Base-by-base conservation (phyloP, 2,113 vertebrate genomes). In the Cichladusa arquata region DNA sequence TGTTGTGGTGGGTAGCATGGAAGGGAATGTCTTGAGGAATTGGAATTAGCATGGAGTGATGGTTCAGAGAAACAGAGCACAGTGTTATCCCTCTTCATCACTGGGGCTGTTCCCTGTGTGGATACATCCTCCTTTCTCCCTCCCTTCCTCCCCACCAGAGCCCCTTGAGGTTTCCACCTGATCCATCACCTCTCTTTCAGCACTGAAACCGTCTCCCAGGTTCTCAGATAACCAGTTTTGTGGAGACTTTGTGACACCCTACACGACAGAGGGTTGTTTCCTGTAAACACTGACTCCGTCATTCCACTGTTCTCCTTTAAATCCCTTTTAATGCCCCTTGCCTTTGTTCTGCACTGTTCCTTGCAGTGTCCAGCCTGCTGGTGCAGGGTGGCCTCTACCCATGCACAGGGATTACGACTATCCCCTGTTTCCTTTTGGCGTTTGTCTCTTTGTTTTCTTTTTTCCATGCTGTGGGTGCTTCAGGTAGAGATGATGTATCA, bases 251-350 rank as follows among this genome's bases (percentile, higher is more conserved):
- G 0, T 17, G 14, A 26, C 22, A 10, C 57, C 8, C 40, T 56
- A 19, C 29, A 2, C 0, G 0, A n/a, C 0, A 0, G 24, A 56
- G 48, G 42, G 40, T 16, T 1, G 2, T 57, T 95, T 33, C 34
- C n/a, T 9, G 1, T 67, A 44, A 89, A 79, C 26, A 58, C 1
- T 24, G 38, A 44, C 40, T 64, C 17, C 0, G 0, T 58, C n/a
- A 23, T 40, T 71, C 80, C 44, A 25, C 24, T 69, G 14, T 29
- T 85, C 44, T 61, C 61, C 36, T 94, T 72, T 25, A 60, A 81
- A 67, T 67, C 44, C 51, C 40, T 61, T 40, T 47, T 38, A 42
- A 34, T 78, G 24, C 33, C 71, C 33, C n/a, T 87, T 72, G 66
- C 29, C 58, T 44, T 80, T 88, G 18, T 72, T 92, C 44, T 54